Percentiles rank a stretch among this genome's conserved stretches.
Conservation (phyloP, 1,140 invertebrate genomes). For the Brachionus koreanus region DNA sequence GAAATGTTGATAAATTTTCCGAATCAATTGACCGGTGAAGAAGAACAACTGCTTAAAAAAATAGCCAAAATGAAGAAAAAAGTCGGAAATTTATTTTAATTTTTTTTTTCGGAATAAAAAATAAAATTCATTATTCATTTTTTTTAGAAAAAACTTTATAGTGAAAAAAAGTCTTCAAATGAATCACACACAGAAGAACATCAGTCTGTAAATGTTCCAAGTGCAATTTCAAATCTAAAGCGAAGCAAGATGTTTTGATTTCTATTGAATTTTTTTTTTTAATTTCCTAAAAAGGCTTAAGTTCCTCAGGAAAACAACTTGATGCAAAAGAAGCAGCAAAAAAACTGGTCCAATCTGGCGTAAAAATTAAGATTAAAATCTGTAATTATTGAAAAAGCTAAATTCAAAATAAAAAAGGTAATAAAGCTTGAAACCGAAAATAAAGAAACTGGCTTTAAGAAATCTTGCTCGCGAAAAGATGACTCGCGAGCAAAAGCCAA, state of each 20-base stretch:
- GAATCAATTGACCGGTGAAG: conserved; percentile 41
- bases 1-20: conserved; percentile 42
- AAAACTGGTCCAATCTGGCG: conserved; percentile 32
- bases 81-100: not conserved
- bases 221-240: not conserved
- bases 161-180: conserved; percentile 9
- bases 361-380: not conserved
- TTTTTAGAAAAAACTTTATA: conserved; percentile 21
- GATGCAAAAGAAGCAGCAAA: conserved; percentile 41
- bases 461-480: conserved; percentile 5
- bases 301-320: conserved; percentile 2
- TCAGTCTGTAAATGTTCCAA: not conserved
- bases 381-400: not conserved
- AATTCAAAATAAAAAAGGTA: not conserved
- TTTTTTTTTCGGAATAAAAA: not conserved
- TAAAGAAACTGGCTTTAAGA: conserved; percentile 32
- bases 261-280: not conserved
- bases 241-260: not conserved
- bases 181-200: not conserved
- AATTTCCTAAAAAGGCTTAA: not conserved
- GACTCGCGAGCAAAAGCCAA: not conserved
- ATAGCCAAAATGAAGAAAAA: conserved; percentile 45
- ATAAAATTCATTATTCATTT: not conserved
- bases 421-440: conserved; percentile 38
- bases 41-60: conserved; percentile 41